Conservation (phyloP, 2,888 invertebrate genomes). For the Halocaridina rubra region DNA sequence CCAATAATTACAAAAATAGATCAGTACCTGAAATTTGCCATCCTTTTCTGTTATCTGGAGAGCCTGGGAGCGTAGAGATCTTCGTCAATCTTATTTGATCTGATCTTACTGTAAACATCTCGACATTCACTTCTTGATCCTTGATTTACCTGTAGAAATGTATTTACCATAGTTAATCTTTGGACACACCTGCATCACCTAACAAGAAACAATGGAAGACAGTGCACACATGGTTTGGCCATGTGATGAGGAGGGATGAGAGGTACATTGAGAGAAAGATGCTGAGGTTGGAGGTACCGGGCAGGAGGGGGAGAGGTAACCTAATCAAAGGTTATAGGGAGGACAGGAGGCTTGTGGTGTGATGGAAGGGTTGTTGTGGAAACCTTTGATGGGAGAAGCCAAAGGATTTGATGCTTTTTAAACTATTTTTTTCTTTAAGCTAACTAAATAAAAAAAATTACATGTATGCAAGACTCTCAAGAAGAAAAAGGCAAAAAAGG, state of each 20-base stretch:
- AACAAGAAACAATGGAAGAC: too few relatives aligned
- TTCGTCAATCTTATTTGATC: constrained; percentile 53
- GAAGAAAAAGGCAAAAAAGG: background rate
- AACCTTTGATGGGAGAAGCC: background rate
- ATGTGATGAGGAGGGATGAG: too few relatives aligned
- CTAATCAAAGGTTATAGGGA: background rate
- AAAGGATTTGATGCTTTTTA: background rate
- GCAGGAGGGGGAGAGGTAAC: background rate
- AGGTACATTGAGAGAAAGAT: too few relatives aligned
- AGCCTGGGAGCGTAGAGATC: constrained; percentile 60
- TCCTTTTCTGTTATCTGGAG: constrained; percentile 62
- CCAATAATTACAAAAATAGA: too few relatives aligned
- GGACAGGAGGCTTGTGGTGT: background rate
- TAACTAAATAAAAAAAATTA: too few relatives aligned
- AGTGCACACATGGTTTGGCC: too few relatives aligned
- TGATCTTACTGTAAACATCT: constrained; percentile 56
- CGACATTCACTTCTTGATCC: constrained; percentile 28
- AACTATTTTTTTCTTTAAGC: too few relatives aligned
- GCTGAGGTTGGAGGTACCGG: too few relatives aligned
- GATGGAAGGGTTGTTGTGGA: too few relatives aligned
- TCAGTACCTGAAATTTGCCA: constrained; percentile 61
- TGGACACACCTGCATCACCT: too few relatives aligned
- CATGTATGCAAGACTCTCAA: too few relatives aligned
- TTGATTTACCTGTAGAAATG: background rate
- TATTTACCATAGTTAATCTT: too few relatives aligned